These are phyloP conservation scores for Lycia hirtaria DNA, from an alignment of 2,888 invertebrate genomes.

Conservation along the genomic window DNA sequence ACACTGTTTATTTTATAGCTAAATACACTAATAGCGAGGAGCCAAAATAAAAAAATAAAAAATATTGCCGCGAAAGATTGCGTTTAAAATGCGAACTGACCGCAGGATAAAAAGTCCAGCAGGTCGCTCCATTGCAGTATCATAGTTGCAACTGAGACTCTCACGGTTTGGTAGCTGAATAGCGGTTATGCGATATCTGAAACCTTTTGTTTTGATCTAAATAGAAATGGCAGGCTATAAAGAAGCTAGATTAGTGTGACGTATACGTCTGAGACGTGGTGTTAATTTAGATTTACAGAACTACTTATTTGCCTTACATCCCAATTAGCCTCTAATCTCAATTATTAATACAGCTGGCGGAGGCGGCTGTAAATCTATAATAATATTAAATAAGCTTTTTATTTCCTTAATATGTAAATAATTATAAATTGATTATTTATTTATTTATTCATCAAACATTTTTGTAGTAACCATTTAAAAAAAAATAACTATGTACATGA, in stretches of 20 bases:
- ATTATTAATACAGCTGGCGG: too few species aligned
- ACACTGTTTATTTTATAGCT: background rate
- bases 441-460: too few species aligned
- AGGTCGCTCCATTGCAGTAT: constrained; percentile 82
- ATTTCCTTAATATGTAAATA: too few species aligned
- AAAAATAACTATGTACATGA: too few species aligned
- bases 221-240: constrained; percentile 27
- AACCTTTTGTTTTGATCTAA: constrained; percentile 51
- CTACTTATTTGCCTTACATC: too few species aligned
- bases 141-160: constrained; percentile 77
- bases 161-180: constrained; percentile 61
- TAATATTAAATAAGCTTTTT: too few species aligned
- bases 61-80: background rate
- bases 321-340: too few species aligned
- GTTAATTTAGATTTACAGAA: too few species aligned
- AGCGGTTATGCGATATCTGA: constrained; percentile 67
- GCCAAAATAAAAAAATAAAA: background rate
- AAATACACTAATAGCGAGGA: background rate
- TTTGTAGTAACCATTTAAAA: too few species aligned
- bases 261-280: background rate
- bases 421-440: too few species aligned
- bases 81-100: constrained; percentile 59
- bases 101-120: constrained; percentile 77
- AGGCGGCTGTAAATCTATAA: too few species aligned
- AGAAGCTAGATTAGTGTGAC: constrained; percentile 19